A percentile compares a stretch with the other conserved stretches of the same genome.
Evolutionary conservation across 2,113 vertebrate genomes (phyloP).

Genomic region (Lota lota): DNA sequence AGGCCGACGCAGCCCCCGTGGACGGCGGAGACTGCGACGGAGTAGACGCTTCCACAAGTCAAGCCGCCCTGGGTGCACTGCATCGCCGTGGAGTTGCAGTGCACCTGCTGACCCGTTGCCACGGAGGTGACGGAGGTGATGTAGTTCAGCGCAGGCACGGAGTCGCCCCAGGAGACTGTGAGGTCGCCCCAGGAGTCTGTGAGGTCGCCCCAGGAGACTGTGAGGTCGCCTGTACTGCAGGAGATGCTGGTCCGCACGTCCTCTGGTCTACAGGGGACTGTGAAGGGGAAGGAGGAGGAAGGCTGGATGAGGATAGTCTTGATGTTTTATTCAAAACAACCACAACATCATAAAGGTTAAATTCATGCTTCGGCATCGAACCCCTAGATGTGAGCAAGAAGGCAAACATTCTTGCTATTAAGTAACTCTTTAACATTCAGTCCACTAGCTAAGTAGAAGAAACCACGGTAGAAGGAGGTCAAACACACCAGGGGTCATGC

Average conservation of each 20-base stretch:
- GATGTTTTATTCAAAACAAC: neutral
- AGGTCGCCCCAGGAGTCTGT: too few species aligned
- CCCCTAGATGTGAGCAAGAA: too few species aligned
- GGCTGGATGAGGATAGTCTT: neutral
- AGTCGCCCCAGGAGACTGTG: constrained; percentile 47
- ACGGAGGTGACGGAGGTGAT: constrained; percentile 38
- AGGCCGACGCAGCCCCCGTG: constrained; percentile 43
- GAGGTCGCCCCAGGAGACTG: constrained; percentile 49
- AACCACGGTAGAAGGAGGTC: neutral
- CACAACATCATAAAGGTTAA: neutral
- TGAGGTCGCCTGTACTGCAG: constrained; percentile 49
- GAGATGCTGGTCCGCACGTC: constrained; percentile 36
- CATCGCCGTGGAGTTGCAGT: constrained; percentile 51
- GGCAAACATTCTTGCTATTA: too few species aligned
- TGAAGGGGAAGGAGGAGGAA: neutral
- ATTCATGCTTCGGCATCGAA: too few species aligned
- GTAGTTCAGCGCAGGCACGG: constrained; percentile 45
- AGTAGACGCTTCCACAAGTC: constrained; percentile 52
- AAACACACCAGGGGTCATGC: constrained; percentile 60
- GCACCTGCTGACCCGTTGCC: constrained; percentile 20
- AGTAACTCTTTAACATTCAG: too few species aligned
- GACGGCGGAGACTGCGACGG: constrained; percentile 24
- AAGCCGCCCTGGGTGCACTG: constrained; percentile 41
- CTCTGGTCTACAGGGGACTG: constrained; percentile 61
- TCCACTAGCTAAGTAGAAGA: too few species aligned